phyloP scores from a whole-genome alignment of 2,888 invertebrate genomes.

The Apotomis turbidana region DNA sequence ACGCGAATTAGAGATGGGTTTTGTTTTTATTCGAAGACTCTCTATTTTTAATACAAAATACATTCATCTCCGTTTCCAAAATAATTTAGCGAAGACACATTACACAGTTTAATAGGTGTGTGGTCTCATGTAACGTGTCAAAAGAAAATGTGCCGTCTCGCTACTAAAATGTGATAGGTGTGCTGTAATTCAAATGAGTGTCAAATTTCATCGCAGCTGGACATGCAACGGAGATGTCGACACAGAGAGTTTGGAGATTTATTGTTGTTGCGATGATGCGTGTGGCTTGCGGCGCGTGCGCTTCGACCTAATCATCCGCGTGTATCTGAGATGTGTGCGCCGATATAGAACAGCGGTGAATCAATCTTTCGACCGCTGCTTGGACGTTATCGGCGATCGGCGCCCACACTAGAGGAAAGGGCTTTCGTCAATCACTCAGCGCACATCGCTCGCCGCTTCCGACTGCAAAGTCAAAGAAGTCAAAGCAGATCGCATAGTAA shows the following conservation, averaged over 20 bases:
- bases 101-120: constrained; percentile 50
- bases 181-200: constrained; percentile 68
- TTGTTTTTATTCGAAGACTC: constrained; percentile 15
- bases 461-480: background rate
- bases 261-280: constrained; percentile 66
- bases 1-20: constrained; percentile 27
- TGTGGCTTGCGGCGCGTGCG: constrained; percentile 69
- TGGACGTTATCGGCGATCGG: constrained; percentile 71
- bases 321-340: constrained; percentile 68
- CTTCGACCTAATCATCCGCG: constrained; percentile 59
- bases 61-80: background rate
- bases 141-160: constrained; percentile 56
- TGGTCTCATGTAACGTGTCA: constrained; percentile 63
- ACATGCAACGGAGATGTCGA: constrained; percentile 65
- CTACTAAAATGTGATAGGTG: constrained; percentile 66
- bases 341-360: constrained; percentile 74
- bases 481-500: constrained; percentile 21
- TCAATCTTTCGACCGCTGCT: constrained; percentile 70
- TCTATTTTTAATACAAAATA: constrained; percentile 16
- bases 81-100: constrained; percentile 11
- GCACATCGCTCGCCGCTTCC: constrained; percentile 46
- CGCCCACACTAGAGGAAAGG: constrained; percentile 64
- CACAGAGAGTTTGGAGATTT: constrained; percentile 65
- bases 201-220: constrained; percentile 70
- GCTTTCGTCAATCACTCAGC: constrained; percentile 59